Evolutionary conservation across 2,113 vertebrate genomes (phyloP).

Genomic region (Daphoenositta chrysoptera): DNA sequence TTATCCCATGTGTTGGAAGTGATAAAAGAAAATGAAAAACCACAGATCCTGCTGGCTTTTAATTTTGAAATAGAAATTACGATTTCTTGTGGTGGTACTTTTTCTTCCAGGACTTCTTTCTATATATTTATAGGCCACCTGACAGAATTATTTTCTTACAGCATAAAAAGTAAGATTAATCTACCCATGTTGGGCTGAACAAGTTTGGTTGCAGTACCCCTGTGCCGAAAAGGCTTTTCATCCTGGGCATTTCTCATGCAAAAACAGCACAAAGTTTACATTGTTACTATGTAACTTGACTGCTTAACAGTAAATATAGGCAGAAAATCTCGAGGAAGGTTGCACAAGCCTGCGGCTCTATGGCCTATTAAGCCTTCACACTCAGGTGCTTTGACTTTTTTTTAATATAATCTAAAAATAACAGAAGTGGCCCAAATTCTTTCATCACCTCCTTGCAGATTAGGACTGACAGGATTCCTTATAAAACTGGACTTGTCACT

Average conservation of each 20-base stretch:
- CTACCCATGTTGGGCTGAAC: neutral
- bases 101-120: neutral
- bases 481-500: neutral
- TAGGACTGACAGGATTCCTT: neutral
- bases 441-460: neutral
- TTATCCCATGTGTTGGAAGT: neutral
- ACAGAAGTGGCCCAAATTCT: neutral
- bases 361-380: neutral
- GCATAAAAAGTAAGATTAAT: neutral
- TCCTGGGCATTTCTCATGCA: neutral
- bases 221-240: neutral
- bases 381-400: neutral
- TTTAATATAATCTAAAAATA: neutral
- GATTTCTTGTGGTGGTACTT: neutral
- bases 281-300: neutral
- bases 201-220: neutral
- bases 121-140: neutral
- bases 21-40: neutral
- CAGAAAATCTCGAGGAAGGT: neutral
- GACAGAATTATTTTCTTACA: neutral
- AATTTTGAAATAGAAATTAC: neutral
- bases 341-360: fast-evolving
- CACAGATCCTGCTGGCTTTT: neutral
- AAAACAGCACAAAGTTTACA: neutral
- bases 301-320: neutral